Evolutionary conservation across 2,797 vertebrate genomes (phyloP).

Genomic region (Gymnopithys bicolor): DNA sequence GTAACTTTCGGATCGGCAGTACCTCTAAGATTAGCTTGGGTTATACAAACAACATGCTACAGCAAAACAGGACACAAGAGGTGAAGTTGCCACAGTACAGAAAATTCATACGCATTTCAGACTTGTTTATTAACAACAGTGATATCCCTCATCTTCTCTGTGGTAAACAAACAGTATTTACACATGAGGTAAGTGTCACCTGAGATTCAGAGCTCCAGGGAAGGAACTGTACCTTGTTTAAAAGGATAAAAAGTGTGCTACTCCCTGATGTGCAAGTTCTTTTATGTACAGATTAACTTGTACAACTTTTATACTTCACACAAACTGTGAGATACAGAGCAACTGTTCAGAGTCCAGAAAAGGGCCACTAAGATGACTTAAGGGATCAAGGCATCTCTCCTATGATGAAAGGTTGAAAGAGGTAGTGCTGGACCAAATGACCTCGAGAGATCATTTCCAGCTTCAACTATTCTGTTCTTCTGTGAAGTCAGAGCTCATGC

Average conservation of each 20-base stretch:
- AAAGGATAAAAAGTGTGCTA: not conserved
- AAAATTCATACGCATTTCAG: not conserved
- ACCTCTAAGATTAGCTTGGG: not conserved
- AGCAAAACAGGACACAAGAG: not conserved
- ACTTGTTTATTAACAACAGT: not conserved
- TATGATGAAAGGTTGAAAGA: not conserved
- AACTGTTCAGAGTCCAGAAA: not conserved
- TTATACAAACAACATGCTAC: not conserved
- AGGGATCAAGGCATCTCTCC: not conserved
- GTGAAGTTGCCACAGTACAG: not conserved
- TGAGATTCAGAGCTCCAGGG: conserved; percentile 4
- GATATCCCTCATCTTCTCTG: not conserved
- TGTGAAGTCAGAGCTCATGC: not conserved
- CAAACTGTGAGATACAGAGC: not conserved
- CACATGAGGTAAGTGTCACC: not conserved
- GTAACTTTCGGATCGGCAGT: not conserved
- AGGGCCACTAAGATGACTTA: not conserved
- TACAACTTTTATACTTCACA: not conserved
- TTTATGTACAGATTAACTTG: not conserved
- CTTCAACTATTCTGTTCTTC: not conserved
- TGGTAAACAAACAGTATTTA: not conserved
- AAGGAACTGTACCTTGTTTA: not conserved
- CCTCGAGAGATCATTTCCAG: not conserved
- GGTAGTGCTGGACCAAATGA: not conserved
- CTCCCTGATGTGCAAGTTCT: not conserved